Evolutionary conservation across 2,797 vertebrate species (phyloP).

Genomic region (Acropternis orthonyx): DNA sequence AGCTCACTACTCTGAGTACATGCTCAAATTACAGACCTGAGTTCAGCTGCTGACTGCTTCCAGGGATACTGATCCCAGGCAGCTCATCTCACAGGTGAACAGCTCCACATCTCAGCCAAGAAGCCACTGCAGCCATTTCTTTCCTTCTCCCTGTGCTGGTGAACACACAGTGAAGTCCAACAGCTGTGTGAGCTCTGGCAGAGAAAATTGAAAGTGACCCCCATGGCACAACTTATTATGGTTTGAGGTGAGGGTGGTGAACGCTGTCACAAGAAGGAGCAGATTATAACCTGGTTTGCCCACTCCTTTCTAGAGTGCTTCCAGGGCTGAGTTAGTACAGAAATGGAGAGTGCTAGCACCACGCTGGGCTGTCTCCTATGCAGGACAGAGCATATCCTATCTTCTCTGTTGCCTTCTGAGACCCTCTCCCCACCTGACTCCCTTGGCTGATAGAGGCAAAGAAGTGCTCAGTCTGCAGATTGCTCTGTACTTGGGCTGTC

Average conservation of each 20-base stretch:
- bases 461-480: neutral
- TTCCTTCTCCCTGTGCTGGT: neutral
- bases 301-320: neutral
- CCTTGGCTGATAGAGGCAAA: neutral
- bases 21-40: neutral
- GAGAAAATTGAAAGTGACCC: neutral
- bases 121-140: neutral
- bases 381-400: neutral
- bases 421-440: neutral
- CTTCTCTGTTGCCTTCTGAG: neutral
- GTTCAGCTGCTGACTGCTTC: neutral
- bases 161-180: neutral
- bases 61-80: neutral
- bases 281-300: neutral
- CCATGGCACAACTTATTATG: accelerated
- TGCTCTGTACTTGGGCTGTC: neutral
- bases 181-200: neutral
- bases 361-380: neutral
- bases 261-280: neutral
- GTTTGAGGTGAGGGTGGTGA: neutral
- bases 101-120: neutral
- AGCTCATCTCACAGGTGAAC: neutral
- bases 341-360: neutral
- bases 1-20: neutral
- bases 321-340: neutral